These are phyloP conservation scores for Eumerus sabulonum DNA, from an alignment of 2,888 invertebrate species.

Conservation along the genomic window DNA sequence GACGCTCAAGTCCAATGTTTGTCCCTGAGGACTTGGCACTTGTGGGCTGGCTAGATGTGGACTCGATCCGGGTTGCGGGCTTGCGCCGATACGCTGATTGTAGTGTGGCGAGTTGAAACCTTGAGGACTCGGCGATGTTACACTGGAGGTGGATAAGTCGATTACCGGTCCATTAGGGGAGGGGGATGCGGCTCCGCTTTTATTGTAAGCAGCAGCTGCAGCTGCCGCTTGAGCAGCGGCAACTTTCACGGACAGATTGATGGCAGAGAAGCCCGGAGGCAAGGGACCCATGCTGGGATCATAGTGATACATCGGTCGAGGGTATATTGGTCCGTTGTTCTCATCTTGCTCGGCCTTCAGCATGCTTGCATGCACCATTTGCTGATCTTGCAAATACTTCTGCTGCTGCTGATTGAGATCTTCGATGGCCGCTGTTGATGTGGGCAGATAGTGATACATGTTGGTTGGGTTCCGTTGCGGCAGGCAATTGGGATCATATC, in stretches of 20 bases:
- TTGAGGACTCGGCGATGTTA: slow-evolving; percentile 91
- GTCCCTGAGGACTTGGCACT: slow-evolving; percentile 94
- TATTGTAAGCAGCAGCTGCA: slow-evolving; percentile 76
- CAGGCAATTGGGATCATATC: slow-evolving; percentile 82
- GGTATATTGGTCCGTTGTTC: slow-evolving; percentile 86
- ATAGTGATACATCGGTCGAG: slow-evolving; percentile 91
- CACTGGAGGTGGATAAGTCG: slow-evolving; percentile 92
- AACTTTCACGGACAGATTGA: slow-evolving; percentile 92
- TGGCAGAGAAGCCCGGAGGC: slow-evolving; percentile 88
- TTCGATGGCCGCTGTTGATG: slow-evolving; percentile 80
- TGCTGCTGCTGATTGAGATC: slow-evolving; percentile 82
- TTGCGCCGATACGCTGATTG: slow-evolving; percentile 79
- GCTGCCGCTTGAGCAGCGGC: slow-evolving; percentile 78
- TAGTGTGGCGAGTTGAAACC: slow-evolving; percentile 80
- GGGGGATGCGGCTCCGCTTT: slow-evolving; percentile 80
- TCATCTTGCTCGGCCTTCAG: slow-evolving; percentile 88
- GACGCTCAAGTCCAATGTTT: slow-evolving; percentile 93
- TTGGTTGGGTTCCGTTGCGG: slow-evolving; percentile 80
- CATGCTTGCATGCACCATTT: slow-evolving; percentile 78
- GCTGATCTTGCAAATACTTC: slow-evolving; percentile 82
- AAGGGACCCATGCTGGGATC: slow-evolving; percentile 86
- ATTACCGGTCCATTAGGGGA: slow-evolving; percentile 85
- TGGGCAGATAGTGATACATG: slow-evolving; percentile 82
- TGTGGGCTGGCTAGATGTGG: slow-evolving; percentile 92
- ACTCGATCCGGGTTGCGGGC: slow-evolving; percentile 92